Conservation (phyloP, 2,113 vertebrate genomes). For the Anhinga anhinga region DNA sequence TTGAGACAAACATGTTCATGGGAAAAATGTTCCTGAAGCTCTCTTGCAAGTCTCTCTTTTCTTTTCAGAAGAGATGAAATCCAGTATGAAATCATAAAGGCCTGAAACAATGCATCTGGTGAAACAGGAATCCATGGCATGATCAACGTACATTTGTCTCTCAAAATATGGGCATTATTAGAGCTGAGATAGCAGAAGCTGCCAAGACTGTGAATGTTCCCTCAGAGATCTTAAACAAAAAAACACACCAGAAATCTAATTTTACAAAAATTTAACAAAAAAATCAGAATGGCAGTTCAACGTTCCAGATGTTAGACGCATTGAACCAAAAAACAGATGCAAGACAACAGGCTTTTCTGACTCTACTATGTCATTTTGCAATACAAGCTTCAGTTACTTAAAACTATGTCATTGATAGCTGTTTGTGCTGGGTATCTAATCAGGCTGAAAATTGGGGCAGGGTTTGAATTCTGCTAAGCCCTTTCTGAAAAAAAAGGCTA, state of each 20-base stretch:
- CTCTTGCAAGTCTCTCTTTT: constrained; percentile 13
- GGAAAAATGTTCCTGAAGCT: constrained; percentile 47
- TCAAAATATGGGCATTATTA: constrained; percentile 48
- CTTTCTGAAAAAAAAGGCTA: neutral
- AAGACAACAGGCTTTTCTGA: neutral
- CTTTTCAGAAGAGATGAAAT: constrained; percentile 50
- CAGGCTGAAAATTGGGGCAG: neutral
- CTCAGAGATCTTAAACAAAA: constrained; percentile 29
- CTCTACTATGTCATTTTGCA: neutral
- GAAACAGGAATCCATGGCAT: constrained; percentile 4
- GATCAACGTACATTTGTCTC: constrained; percentile 35
- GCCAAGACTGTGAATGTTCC: constrained; percentile 16
- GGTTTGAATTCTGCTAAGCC: neutral
- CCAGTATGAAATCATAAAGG: constrained; percentile 60
- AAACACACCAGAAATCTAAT: constrained; percentile 33
- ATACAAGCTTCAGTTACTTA: neutral
- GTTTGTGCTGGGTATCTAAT: neutral
- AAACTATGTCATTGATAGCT: neutral
- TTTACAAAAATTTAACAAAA: constrained; percentile 60
- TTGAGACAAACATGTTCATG: constrained; percentile 48
- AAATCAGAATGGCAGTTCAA: constrained; percentile 26
- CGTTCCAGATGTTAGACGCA: constrained; percentile 43
- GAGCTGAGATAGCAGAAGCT: constrained; percentile 37
- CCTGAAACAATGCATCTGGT: constrained; percentile 49
- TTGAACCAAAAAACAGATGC: constrained; percentile 42